phyloP scores from a whole-genome alignment of 2,113 vertebrate genomes.

The Clarias magur region DNA sequence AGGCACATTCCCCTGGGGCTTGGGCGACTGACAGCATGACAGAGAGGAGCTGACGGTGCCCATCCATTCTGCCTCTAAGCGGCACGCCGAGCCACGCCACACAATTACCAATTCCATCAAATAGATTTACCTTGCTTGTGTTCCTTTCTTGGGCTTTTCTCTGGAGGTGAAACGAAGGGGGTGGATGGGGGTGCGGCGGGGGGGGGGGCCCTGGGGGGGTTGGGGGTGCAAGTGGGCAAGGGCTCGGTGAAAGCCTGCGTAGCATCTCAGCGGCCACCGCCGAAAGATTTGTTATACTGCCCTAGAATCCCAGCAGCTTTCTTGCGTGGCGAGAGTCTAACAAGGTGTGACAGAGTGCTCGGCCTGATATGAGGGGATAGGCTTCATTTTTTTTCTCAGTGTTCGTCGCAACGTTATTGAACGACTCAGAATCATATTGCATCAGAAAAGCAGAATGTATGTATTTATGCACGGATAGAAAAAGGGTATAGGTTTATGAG shows the following conservation, averaged over 20 bases:
- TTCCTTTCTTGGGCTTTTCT: conserved; percentile 41
- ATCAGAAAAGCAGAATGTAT: conserved; percentile 14
- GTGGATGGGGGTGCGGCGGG: background rate
- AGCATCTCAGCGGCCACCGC: conserved; percentile 18
- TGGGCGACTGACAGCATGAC: conserved; percentile 63
- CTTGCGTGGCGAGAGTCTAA: conserved; percentile 42
- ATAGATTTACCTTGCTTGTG: conserved; percentile 52
- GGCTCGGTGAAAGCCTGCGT: conserved; percentile 18
- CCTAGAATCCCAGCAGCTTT: conserved; percentile 46
- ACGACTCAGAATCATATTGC: conserved; percentile 36
- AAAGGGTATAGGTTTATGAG: conserved; percentile 5
- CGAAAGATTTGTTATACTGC: conserved; percentile 53
- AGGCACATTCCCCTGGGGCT: conserved; percentile 58
- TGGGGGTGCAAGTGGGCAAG: background rate
- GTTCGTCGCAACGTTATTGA: conserved; percentile 37
- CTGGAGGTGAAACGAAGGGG: conserved; percentile 34
- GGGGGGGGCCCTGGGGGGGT: background rate
- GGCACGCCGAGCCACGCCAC: conserved; percentile 51
- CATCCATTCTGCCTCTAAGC: conserved; percentile 66
- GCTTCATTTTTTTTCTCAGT: conserved; percentile 35
- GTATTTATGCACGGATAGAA: conserved; percentile 42
- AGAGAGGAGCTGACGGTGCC: conserved; percentile 65
- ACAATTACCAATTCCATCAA: conserved; percentile 63
- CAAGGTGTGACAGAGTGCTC: conserved; percentile 47
- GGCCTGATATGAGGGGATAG: conserved; percentile 35